Conservation (phyloP, 2,888 invertebrate species). For the Dromius quadrimaculatus region DNA sequence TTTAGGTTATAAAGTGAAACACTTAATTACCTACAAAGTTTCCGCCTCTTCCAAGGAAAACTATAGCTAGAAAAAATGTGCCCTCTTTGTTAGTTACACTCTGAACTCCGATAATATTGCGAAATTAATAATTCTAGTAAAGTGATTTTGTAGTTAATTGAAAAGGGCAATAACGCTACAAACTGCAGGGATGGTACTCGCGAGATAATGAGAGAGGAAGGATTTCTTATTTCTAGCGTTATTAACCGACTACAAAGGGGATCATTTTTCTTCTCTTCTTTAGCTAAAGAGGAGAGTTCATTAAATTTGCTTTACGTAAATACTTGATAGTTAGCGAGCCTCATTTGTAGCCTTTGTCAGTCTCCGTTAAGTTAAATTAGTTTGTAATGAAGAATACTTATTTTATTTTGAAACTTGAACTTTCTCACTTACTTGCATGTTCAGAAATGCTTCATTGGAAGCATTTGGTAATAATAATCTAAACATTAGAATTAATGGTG, state of each 20-base stretch:
- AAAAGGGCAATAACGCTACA: conserved; percentile 13
- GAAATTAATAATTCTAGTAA: conserved; percentile 44
- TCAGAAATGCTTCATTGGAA: too few relatives aligned
- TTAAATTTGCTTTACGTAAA: conserved; percentile 46
- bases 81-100: conserved; percentile 28
- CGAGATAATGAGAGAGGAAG: conserved; percentile 41
- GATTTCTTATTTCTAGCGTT: conserved; percentile 34
- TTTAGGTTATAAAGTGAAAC: conserved; percentile 48
- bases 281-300: conserved; percentile 43
- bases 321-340: conserved; percentile 36
- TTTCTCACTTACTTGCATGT: too few relatives aligned
- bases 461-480: too few relatives aligned
- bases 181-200: neutral
- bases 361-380: conserved; percentile 18
- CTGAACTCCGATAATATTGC: conserved; percentile 24
- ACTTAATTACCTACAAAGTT: conserved; percentile 50
- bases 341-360: conserved; percentile 35
- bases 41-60: conserved; percentile 21
- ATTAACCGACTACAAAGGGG: conserved; percentile 19
- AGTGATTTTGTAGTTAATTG: conserved; percentile 37
- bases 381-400: conserved; percentile 17
- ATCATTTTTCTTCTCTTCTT: conserved; percentile 35
- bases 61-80: conserved; percentile 16
- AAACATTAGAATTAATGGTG: too few relatives aligned
- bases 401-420: too few relatives aligned